Evolutionary conservation across 2,113 vertebrate genomes (phyloP), one percentile per base, ranked within the genome.

Genomic region (Rhea pennata): DNA sequence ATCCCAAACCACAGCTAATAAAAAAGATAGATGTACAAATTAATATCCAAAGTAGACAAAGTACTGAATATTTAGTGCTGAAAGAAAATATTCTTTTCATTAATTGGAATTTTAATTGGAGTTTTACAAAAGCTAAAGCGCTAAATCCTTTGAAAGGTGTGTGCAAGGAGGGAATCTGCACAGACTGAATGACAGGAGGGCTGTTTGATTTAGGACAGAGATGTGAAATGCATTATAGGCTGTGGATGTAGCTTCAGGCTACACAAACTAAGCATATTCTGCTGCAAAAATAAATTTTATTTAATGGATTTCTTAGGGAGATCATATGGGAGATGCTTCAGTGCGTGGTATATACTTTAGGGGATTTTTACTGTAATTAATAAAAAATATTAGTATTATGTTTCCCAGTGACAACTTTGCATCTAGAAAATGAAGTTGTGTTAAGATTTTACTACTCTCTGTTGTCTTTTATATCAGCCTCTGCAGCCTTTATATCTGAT

Each of bases 381-480:
- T 54, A 97, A 95, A 96, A 96, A 96, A 84, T 87, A 88, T 65
- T 58, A 78, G 58, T 92, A 78, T 96, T 94, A 70, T 96, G 64
- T 95, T 96, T 98, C 73, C 91, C 92, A 91, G 94, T 93, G 88
- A 92, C 84, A 91, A 90, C 58, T 93, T 88, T 66, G 26, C 92
- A 95, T 86, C 90, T 85, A 58, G 58, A 87, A 73, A 97, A 93
- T 39, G 44, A 96, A 96, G 31, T 70, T 78, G 67, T 70, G 44
- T 17, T 73, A 88, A 85, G 53, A 90, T 90, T 71, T 88, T 86
- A 97, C 93, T 86, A 46, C 48, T 83, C 91, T 89, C 79, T 93
- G 56, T 48, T 51, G 42, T 89, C 9, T 50, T 83, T 74, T 93
- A 54, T 61, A 91, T 90, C 51, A 58, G 87, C 44, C n/a, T 87